Evolutionary conservation across 2,888 invertebrate species (phyloP), one percentile per base, ranked within the genome.

Genomic region (Pammene fasciana): DNA sequence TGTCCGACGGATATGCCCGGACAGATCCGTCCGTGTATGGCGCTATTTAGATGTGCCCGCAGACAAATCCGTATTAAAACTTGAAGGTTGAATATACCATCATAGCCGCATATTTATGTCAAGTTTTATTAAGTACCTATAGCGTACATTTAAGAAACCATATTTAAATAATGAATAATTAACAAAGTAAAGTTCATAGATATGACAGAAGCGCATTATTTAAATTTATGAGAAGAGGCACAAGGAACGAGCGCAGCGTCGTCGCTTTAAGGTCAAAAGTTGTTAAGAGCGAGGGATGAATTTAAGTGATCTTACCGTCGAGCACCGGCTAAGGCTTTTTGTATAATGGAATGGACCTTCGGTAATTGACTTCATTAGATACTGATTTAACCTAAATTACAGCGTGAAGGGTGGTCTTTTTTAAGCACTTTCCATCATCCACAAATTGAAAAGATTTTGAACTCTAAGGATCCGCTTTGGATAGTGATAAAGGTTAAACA

Each of bases 191-290:
- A 55, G 26, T 70, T 68, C 57, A 26, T 66, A 61, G 61, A 66
- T 62, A 62, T 36, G 54, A 55, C 45, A 55, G 61, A 61, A 52
- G 61, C 50, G 56, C 13, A 60, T 70, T 65, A 65, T 67, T 70
- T 50, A 67, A 70, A 70, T 66, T 70, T 67, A 70, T 67, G 60
- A 57, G 61, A 66, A 66, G 65, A 59, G 65, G 14, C 46, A 43
- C 43, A 26, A 70, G 38, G 41, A 55, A 54, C 61, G 18, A 54
- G 34, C 45, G 34, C 54, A 16, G 14, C 65, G 13, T 18, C 68
- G 45, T 70, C 72, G 65, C 72, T 73, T 74, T 72, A 72, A 74
- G 74, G 77, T 78, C 73, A 75, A 75, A 75, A 52, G 74, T 72
- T 74, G 71, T 77, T 72, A 66, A 74, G 73, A 66, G 72, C 68